phyloP scores from a whole-genome alignment of 2,797 vertebrate genomes.

The Prunella strophiata region DNA sequence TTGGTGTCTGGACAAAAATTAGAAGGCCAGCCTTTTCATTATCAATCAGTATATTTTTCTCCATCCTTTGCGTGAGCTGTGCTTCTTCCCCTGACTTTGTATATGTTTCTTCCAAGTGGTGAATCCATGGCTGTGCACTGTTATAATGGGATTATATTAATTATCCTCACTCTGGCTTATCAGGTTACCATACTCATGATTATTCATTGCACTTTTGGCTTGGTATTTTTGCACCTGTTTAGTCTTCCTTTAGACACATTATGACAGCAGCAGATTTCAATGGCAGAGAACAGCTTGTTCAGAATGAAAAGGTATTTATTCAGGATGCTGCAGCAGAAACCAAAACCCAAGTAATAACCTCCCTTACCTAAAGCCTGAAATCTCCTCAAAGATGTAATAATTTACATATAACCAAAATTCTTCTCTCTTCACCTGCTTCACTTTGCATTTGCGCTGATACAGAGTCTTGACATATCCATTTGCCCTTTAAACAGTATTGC shows the following conservation, averaged over 20 bases:
- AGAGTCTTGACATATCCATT: background rate
- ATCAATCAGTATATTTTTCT: background rate
- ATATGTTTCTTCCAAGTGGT: background rate
- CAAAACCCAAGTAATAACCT: background rate
- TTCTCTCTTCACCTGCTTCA: background rate
- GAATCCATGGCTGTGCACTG: background rate
- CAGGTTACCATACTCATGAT: background rate
- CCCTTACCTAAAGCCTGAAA: background rate
- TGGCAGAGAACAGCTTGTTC: background rate
- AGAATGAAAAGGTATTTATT: background rate
- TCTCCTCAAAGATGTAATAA: background rate
- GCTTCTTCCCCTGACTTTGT: background rate
- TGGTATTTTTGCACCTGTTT: background rate
- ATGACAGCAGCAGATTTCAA: background rate
- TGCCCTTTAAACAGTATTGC: background rate
- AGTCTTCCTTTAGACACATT: background rate
- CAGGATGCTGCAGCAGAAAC: background rate
- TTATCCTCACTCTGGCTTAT: background rate
- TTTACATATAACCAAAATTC: background rate
- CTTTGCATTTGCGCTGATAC: background rate
- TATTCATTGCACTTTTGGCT: background rate
- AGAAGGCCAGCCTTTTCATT: background rate
- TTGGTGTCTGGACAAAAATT: background rate
- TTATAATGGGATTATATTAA: background rate
- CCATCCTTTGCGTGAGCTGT: background rate